Percentiles rank a stretch among this genome's conserved stretches.
Evolutionary conservation across 2,888 invertebrate genomes (phyloP).

Genomic region (Ariolimax columbianus): DNA sequence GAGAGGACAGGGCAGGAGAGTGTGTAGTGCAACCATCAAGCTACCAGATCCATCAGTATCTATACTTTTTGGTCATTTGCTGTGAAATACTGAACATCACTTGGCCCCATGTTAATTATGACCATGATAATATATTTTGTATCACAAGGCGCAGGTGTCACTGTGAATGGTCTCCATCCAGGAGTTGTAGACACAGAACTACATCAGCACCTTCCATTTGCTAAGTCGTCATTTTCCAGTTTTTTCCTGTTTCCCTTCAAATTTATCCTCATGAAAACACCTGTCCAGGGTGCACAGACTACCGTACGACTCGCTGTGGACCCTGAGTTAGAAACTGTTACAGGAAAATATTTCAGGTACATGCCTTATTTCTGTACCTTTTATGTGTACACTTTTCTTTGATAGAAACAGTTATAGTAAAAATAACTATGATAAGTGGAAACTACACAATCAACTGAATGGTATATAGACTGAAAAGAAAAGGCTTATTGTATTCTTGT

Average conservation of each 20-base stretch:
- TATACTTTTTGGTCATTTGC: too few relatives aligned
- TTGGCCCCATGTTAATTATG: too few relatives aligned
- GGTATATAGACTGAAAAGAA: too few relatives aligned
- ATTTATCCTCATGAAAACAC: constrained; percentile 66
- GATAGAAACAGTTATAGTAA: too few relatives aligned
- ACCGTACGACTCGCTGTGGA: constrained; percentile 68
- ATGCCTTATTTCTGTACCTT: neutral
- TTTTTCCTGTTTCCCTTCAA: constrained; percentile 63
- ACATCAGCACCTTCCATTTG: constrained; percentile 60
- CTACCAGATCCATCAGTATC: too few relatives aligned
- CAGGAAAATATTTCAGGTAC: constrained; percentile 73
- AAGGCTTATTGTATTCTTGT: too few relatives aligned
- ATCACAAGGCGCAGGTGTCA: constrained; percentile 68
- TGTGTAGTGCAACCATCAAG: too few relatives aligned
- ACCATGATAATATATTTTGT: too few relatives aligned
- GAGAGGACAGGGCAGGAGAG: too few relatives aligned
- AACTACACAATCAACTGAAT: too few relatives aligned
- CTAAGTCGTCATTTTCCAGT: constrained; percentile 62
- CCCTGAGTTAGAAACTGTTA: constrained; percentile 61
- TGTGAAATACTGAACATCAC: too few relatives aligned
- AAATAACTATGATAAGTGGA: too few relatives aligned
- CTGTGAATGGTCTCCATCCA: constrained; percentile 69
- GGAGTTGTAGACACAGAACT: constrained; percentile 68
- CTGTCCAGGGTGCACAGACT: constrained; percentile 73
- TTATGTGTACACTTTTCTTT: neutral